phyloP scores from a whole-genome alignment of 2,113 vertebrate genomes.

The Phoenicopterus ruber region DNA sequence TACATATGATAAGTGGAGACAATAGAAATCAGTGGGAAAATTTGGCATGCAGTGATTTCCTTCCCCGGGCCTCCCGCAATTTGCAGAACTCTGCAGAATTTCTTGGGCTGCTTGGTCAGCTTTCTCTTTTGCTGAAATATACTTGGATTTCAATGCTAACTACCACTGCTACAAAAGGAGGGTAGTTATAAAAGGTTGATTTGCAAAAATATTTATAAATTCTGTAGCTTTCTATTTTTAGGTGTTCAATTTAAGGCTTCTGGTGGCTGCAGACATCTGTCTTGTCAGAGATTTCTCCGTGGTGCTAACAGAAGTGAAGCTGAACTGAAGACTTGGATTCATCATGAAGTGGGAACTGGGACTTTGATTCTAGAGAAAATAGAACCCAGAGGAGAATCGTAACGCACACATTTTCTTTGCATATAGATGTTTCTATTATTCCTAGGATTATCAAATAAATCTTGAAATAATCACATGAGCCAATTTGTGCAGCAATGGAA shows the following conservation, averaged over 20 bases:
- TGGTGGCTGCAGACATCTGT: conserved; percentile 55
- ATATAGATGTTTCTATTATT: conserved; percentile 8
- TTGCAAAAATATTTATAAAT: conserved; percentile 52
- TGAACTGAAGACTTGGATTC: conserved; percentile 27
- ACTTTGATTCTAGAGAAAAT: conserved; percentile 37
- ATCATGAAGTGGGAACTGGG: conserved; percentile 20
- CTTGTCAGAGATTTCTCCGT: conserved; percentile 49
- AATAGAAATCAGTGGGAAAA: conserved; percentile 48
- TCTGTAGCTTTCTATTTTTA: conserved; percentile 47
- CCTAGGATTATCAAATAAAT: background rate
- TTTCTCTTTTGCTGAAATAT: conserved; percentile 40
- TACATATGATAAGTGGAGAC: conserved; percentile 2
- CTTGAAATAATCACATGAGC: background rate
- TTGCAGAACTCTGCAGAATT: conserved; percentile 56
- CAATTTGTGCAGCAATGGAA: background rate
- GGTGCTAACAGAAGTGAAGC: conserved; percentile 44
- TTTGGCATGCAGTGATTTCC: conserved; percentile 9
- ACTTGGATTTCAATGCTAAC: conserved; percentile 42
- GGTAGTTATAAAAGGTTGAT: conserved; percentile 46
- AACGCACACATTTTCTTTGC: conserved; percentile 8
- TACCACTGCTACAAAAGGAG: conserved; percentile 9
- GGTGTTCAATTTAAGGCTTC: conserved; percentile 42
- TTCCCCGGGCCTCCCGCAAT: conserved; percentile 42
- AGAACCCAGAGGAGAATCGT: conserved; percentile 31
- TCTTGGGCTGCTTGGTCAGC: conserved; percentile 32